These are phyloP conservation scores for Whitmania pigra DNA, from an alignment of 1,140 invertebrate species.

Conservation along the genomic window DNA sequence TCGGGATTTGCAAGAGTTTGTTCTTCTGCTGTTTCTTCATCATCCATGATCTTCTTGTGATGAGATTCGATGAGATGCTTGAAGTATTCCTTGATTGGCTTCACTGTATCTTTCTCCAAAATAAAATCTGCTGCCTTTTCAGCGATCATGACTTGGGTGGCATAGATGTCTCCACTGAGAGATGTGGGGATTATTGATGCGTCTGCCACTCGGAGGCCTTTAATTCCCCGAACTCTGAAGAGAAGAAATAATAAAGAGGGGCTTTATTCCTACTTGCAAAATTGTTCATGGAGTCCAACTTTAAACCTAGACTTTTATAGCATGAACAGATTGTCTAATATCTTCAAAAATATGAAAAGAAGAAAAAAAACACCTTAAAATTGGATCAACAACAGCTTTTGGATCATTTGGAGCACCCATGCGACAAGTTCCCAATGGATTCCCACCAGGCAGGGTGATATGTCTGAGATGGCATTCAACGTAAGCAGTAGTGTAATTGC, in stretches of 20 bases:
- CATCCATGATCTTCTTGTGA: slow-evolving; percentile 21
- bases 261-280: neutral
- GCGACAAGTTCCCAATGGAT: slow-evolving; percentile 58
- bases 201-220: slow-evolving; percentile 30
- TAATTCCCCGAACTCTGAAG: slow-evolving; percentile 28
- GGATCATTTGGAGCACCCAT: slow-evolving; percentile 52
- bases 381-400: slow-evolving; percentile 46
- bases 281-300: neutral
- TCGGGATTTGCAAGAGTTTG: neutral
- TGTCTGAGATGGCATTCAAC: slow-evolving; percentile 23
- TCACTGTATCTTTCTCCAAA: slow-evolving; percentile 24
- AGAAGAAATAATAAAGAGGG: neutral
- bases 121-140: slow-evolving; percentile 30
- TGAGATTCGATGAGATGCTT: slow-evolving; percentile 23
- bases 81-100: slow-evolving; percentile 25
- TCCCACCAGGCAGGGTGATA: slow-evolving; percentile 22
- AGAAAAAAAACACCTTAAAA: slow-evolving; percentile 17
- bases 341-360: no score
- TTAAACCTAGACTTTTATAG: no score
- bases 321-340: no score
- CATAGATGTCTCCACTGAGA: slow-evolving; percentile 26
- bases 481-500: slow-evolving; percentile 22
- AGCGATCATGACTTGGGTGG: slow-evolving; percentile 29
- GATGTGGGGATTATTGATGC: slow-evolving; percentile 31
- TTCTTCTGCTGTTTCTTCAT: slow-evolving; percentile 19